Evolutionary conservation across 2,888 invertebrate species (phyloP).

Genomic region (Hirtodrosophila histrioides): DNA sequence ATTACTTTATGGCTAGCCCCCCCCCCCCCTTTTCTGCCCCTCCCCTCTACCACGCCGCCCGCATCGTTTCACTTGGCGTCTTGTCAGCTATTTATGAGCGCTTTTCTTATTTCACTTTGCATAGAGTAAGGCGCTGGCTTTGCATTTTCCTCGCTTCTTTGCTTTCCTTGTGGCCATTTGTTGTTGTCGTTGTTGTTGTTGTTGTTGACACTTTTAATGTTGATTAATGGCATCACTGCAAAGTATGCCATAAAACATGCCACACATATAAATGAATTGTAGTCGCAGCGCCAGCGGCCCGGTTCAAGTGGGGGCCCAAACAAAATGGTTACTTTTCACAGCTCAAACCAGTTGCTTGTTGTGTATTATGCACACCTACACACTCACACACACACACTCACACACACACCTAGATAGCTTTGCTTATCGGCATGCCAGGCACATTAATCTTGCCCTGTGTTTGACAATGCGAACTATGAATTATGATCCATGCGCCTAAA

Average conservation of each 20-base stretch:
- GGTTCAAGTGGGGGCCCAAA: constrained; percentile 16
- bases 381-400: constrained; percentile 1
- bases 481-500: constrained; percentile 45
- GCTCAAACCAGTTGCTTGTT: constrained; percentile 7
- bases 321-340: constrained; percentile 12
- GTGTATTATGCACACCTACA: constrained; percentile 1
- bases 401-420: constrained; percentile 5
- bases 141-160: constrained; percentile 23
- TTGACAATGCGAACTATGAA: constrained; percentile 30
- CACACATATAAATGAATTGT: constrained; percentile 75
- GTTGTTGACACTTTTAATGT: constrained; percentile 74
- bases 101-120: constrained; percentile 67
- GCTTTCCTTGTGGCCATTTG: constrained; percentile 2
- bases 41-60: neutral
- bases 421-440: constrained; percentile 31
- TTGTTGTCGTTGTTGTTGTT: constrained; percentile 34
- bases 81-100: constrained; percentile 67
- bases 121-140: constrained; percentile 37
- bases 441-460: constrained; percentile 48
- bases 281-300: constrained; percentile 37
- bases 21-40: neutral
- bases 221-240: constrained; percentile 64
- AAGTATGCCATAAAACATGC: constrained; percentile 68
- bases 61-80: constrained; percentile 9
- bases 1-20: constrained; percentile 51